Percentiles rank a stretch among this genome's conserved stretches.
Evolutionary conservation across 2,113 vertebrate species (phyloP).

Genomic region (Rhinopomastus cyanomelas): DNA sequence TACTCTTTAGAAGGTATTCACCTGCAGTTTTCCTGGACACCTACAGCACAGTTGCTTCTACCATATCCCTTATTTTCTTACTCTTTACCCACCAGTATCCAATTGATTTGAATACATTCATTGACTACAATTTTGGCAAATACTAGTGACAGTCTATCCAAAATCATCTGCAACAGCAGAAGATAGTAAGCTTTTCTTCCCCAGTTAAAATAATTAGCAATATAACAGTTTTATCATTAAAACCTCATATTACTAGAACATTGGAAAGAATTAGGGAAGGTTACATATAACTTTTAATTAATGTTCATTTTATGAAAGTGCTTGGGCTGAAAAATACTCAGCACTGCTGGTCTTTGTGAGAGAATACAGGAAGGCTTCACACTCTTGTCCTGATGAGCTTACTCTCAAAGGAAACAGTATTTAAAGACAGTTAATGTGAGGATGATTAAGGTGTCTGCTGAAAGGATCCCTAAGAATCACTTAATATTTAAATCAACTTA

Average conservation of each 20-base stretch:
- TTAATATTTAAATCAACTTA: constrained; percentile 29
- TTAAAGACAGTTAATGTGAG: constrained; percentile 3
- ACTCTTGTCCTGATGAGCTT: not conserved
- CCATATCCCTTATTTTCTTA: not conserved
- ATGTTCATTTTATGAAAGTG: not conserved
- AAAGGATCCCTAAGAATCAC: not conserved
- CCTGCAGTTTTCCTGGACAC: not conserved
- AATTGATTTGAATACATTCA: not conserved
- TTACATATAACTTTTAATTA: constrained; percentile 8
- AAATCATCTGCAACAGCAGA: not conserved
- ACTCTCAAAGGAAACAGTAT: constrained; percentile 1
- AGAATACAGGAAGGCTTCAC: not conserved
- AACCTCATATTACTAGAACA: not conserved
- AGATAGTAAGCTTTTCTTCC: not conserved
- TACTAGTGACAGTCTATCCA: not conserved
- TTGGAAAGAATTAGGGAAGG: not conserved
- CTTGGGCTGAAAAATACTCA: not conserved
- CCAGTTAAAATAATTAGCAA: not conserved
- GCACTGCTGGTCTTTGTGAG: not conserved
- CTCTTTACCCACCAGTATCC: not conserved
- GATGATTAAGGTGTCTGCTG: not conserved
- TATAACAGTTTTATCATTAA: not conserved
- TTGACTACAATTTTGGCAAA: not conserved
- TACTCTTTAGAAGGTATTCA: not conserved
- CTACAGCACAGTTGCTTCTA: not conserved